phyloP scores from a whole-genome alignment of 2,113 vertebrate genomes.

The Hemiscyllium ocellatum region DNA sequence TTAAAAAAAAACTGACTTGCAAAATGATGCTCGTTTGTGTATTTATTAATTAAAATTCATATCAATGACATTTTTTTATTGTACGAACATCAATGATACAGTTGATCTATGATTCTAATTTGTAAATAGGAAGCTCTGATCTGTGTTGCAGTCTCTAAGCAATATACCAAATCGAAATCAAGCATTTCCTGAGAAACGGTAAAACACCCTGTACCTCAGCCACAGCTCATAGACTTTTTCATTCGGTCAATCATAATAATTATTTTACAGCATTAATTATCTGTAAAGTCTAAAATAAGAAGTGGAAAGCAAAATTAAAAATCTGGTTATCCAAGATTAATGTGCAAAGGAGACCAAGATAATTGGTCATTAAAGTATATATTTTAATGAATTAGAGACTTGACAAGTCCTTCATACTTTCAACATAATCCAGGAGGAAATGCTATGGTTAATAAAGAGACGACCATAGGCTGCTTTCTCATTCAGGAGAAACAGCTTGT shows the following conservation, averaged over 20 bases:
- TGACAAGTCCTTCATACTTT: no score
- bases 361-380: neutral
- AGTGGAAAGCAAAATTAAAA: neutral
- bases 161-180: neutral
- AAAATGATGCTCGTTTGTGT: neutral
- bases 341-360: neutral
- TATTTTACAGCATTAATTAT: neutral
- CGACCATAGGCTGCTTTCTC: no score
- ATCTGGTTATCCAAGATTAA: neutral
- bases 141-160: neutral
- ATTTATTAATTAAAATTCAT: neutral
- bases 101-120: neutral
- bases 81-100: neutral
- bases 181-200: neutral
- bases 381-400: neutral
- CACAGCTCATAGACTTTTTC: neutral
- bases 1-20: neutral
- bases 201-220: neutral
- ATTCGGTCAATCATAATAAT: neutral
- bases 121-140: neutral
- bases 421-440: neutral
- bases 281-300: neutral
- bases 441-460: neutral
- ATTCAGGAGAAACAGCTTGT: no score
- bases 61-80: neutral